Base-by-base conservation (phyloP, 2,888 invertebrate species). In the Amblyjoppa proteus region DNA sequence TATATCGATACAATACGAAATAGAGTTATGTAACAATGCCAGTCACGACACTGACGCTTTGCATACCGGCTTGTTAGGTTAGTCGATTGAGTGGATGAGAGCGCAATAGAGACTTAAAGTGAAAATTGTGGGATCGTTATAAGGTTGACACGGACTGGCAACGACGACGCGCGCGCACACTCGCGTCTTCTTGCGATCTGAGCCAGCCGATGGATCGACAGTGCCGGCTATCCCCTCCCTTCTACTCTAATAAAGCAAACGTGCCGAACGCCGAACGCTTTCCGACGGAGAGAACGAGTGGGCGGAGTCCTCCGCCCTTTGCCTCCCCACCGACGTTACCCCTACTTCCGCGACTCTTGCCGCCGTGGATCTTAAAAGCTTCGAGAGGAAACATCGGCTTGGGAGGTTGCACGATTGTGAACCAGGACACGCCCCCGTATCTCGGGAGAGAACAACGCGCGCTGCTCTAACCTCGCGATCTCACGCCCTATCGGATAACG, bases 101-200 rank as follows among this genome's bases (percentile, higher is more conserved):
- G 16, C 64, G 34, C n/a, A 6, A 34, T 4, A 20, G 53, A 64
- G 69, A 61, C 5, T 45, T 4, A 41, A 11, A 69, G n/a, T 58
- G 28, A 20, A 56, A 53, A 69, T 20, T 20, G 49, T 38, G 56
- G 38, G 13, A 64, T 38, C 25, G 51, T 34, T 38, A 11, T 7
- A 49, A 68, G n/a, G 25, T 71, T 75, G 45, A 13, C 45, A 80
- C 79, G 81, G 76, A 85, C 86, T 80, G 66, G 75, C 73, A 76
- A 83, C 83, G 69, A 82, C 82, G 81, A 85, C 89, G 89, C 91
- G 89, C 91, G 91, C 90, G 89, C 91, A 89, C 92, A 88, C 88
- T 91, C 92, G 91, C 92, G 92, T 91, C 90, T 91, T 89, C 90
- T 90, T 89, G 89, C 91, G 92, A 89, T 92, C 92, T 92, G 92